Evolutionary conservation across 2,888 invertebrate species (phyloP).

Genomic region (Raillietiella orientalis): DNA sequence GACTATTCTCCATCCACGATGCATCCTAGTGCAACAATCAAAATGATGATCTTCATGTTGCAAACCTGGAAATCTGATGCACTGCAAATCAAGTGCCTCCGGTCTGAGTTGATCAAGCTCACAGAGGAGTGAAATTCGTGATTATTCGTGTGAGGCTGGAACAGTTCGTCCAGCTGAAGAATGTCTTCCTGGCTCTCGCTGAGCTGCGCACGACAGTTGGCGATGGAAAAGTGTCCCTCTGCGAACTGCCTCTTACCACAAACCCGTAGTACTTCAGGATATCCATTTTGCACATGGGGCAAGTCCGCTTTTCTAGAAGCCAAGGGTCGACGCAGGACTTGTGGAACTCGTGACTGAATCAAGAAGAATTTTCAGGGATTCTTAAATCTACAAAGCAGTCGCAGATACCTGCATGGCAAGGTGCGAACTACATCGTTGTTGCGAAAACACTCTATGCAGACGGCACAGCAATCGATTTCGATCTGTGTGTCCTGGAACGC

Average conservation of each 20-base stretch:
- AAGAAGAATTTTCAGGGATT: conserved; percentile 3
- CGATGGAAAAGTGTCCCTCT: background rate
- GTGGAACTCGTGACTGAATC: conserved; percentile 65
- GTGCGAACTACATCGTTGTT: conserved; percentile 52
- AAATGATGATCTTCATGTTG: no score
- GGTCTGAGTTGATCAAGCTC: no score
- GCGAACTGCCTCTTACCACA: no score
- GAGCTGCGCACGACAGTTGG: conserved; percentile 20
- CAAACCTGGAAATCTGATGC: no score
- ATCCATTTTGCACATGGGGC: conserved; percentile 91
- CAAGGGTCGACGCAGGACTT: conserved; percentile 86
- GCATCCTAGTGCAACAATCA: no score
- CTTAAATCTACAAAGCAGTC: background rate
- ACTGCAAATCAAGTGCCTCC: no score
- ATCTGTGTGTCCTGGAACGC: conserved; percentile 30
- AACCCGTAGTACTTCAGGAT: conserved; percentile 64
- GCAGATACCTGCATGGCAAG: conserved; percentile 56
- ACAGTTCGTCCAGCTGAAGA: conserved; percentile 36
- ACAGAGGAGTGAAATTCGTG: no score
- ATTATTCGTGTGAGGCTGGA: no score
- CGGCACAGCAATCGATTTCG: conserved; percentile 71
- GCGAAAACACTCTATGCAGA: conserved; percentile 77
- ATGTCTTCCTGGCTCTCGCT: conserved; percentile 57
- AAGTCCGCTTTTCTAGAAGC: conserved; percentile 73
- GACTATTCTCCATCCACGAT: no score